Percentiles rank a stretch among this genome's conserved stretches.
These are phyloP conservation scores for Motacilla tschutschensis DNA, from an alignment of 2,113 vertebrate genomes.

Conservation along the genomic window DNA sequence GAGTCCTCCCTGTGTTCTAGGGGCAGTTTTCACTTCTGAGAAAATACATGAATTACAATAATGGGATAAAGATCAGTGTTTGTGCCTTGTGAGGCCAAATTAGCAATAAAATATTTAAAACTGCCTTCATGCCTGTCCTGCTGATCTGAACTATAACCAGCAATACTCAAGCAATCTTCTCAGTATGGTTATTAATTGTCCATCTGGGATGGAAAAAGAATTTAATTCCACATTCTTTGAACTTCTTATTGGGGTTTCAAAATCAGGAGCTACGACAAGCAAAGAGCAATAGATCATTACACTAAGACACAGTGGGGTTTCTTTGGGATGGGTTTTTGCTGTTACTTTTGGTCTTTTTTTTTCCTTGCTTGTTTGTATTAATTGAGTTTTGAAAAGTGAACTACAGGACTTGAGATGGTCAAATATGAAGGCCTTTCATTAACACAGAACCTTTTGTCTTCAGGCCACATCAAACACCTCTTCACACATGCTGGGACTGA, in stretches of 20 bases:
- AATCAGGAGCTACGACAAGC: background rate
- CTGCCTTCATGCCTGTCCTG: background rate
- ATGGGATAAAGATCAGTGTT: background rate
- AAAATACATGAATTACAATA: background rate
- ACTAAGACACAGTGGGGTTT: background rate
- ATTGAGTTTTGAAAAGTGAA: background rate
- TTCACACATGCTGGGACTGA: background rate
- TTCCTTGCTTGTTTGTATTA: background rate
- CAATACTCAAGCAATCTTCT: background rate
- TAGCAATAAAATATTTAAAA: background rate
- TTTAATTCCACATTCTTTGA: constrained; percentile 38
- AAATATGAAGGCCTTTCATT: background rate
- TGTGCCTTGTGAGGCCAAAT: background rate
- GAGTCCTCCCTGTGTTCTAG: background rate
- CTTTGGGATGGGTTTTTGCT: background rate
- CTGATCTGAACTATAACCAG: constrained; percentile 26
- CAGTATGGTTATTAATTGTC: background rate
- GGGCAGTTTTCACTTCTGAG: background rate
- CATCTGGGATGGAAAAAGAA: constrained; percentile 13
- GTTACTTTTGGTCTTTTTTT: background rate
- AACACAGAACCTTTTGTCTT: background rate
- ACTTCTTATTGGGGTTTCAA: constrained; percentile 21
- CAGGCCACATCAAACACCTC: background rate
- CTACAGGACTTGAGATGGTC: background rate
- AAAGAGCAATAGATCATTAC: background rate